These are phyloP conservation scores for Lagenorhynchus albirostris DNA, from an alignment of 2,113 vertebrate genomes.

Conservation along the genomic window DNA sequence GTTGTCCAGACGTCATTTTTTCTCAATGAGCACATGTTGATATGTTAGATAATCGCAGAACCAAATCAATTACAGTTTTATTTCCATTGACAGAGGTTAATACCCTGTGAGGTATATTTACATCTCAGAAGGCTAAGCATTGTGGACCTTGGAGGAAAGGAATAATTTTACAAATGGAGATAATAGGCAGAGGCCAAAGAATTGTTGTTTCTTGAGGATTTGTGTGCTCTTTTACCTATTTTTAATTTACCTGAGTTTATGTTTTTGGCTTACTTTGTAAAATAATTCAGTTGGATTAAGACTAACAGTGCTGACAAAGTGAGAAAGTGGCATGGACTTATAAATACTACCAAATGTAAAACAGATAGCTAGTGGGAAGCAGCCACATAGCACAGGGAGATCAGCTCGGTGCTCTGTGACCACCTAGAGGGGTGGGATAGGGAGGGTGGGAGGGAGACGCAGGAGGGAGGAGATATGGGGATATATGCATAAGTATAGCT, in stretches of 20 bases:
- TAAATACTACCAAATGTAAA: no score
- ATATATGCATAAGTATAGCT: no score
- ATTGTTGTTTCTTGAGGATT: not conserved
- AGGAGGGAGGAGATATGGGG: no score
- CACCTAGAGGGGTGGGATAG: no score
- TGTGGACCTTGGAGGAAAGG: not conserved
- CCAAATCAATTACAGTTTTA: constrained; percentile 34
- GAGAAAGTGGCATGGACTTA: no score
- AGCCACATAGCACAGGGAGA: no score
- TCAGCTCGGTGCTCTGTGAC: no score
- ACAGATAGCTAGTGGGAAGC: no score
- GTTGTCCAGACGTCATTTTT: constrained; percentile 71
- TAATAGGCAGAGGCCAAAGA: not conserved
- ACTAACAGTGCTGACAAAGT: not conserved
- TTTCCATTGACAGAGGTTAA: not conserved
- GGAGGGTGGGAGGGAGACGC: no score
- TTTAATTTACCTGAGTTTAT: constrained; percentile 19
- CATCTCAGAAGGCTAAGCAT: not conserved
- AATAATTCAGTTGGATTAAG: not conserved
- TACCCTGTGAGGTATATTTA: not conserved
- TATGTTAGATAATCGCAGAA: constrained; percentile 55
- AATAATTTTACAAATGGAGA: not conserved
- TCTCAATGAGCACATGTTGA: constrained; percentile 40
- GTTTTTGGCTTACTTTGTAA: not conserved
- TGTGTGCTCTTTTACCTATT: not conserved